phyloP scores from a whole-genome alignment of 2,113 vertebrate genomes.

The Andinoacara biseriatus region DNA sequence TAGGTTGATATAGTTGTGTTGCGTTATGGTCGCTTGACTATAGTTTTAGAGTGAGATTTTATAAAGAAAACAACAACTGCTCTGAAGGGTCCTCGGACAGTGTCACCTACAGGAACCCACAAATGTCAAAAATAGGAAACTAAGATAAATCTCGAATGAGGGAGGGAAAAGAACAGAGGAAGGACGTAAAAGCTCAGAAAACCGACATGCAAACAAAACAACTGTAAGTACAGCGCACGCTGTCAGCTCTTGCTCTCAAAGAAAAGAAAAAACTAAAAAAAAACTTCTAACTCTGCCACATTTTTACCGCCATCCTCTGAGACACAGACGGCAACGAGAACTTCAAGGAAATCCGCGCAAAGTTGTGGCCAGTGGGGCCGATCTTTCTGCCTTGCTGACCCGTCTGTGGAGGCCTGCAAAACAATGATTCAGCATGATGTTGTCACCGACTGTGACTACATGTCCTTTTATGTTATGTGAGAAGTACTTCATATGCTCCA shows the following conservation, averaged over 20 bases:
- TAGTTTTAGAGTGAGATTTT: neutral
- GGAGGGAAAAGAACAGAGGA: neutral
- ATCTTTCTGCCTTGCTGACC: neutral
- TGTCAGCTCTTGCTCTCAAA: neutral
- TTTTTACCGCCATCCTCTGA: neutral
- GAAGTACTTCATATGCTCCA: neutral
- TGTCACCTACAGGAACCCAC: neutral
- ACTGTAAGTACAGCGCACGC: neutral
- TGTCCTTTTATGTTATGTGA: neutral
- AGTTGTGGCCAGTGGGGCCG: neutral
- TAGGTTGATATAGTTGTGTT: neutral
- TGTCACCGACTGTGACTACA: neutral
- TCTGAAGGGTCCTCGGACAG: neutral
- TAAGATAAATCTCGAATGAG: neutral
- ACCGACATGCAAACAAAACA: neutral
- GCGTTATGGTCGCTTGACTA: neutral
- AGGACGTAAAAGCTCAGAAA: neutral
- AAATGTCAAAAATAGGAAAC: neutral
- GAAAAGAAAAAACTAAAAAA: neutral
- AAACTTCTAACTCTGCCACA: neutral
- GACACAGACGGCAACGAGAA: neutral
- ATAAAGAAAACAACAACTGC: neutral
- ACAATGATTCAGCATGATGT: neutral
- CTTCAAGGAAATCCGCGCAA: neutral
- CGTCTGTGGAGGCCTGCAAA: neutral